A percentile compares a stretch with the other conserved stretches of the same genome.
phyloP scores from a whole-genome alignment of 2,888 invertebrate species.

The Lepas anatifera region DNA sequence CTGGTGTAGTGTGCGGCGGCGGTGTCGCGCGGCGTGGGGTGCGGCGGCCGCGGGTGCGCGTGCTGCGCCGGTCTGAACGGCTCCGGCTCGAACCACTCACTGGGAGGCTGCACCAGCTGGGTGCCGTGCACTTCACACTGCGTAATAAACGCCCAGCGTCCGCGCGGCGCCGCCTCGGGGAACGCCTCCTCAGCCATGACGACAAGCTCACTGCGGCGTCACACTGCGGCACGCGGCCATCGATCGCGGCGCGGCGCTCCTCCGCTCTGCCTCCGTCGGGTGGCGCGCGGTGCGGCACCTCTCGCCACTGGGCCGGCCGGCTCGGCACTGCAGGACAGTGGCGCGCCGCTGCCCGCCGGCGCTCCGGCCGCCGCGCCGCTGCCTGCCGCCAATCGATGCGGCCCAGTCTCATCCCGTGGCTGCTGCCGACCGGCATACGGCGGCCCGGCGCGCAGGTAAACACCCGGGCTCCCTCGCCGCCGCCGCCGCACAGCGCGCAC shows the following conservation, averaged over 20 bases:
- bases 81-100: not conserved
- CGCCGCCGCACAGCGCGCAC: too few relatives aligned
- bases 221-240: not conserved
- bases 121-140: conserved; percentile 6
- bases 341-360: not conserved
- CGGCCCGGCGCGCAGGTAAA: too few relatives aligned
- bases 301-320: not conserved
- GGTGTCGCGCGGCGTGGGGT: not conserved
- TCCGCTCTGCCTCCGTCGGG: not conserved
- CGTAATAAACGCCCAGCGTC: conserved; percentile 8
- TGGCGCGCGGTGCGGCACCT: not conserved
- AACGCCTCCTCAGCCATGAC: not conserved
- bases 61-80: not conserved
- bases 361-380: not conserved
- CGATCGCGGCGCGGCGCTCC: not conserved
- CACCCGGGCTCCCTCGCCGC: too few relatives aligned
- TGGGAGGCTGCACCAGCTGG: conserved; percentile 1
- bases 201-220: not conserved
- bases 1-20: not conserved
- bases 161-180: not conserved
- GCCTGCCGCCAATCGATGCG: not conserved
- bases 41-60: not conserved
- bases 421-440: too few relatives aligned
- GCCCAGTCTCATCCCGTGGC: too few relatives aligned
- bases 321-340: not conserved